Evolutionary conservation across 2,888 invertebrate genomes (phyloP).

Genomic region (Alviniconcha strummeri): DNA sequence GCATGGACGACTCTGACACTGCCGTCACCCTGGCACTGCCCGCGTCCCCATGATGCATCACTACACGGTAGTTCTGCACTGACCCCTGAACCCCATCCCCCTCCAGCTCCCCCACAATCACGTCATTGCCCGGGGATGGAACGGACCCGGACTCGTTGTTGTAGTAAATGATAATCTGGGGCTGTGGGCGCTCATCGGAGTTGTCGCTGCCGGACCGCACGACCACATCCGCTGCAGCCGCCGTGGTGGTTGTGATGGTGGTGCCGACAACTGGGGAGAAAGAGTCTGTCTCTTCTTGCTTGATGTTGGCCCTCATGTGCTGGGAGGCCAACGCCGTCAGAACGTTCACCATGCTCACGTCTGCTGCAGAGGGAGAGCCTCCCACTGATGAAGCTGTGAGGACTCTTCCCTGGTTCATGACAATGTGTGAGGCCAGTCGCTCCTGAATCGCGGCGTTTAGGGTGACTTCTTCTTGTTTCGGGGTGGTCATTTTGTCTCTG

Average conservation of each 20-base stretch:
- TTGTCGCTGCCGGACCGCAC: neutral
- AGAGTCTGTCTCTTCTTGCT: neutral
- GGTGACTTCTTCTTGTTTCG: conserved; percentile 7
- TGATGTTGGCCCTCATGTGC: conserved; percentile 44
- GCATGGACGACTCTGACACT: neutral
- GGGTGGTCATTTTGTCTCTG: neutral
- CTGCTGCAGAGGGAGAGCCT: neutral
- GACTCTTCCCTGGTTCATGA: conserved; percentile 18
- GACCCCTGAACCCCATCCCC: conserved; percentile 26
- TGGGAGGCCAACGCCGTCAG: conserved; percentile 61
- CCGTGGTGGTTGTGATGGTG: neutral
- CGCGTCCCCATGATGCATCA: conserved; percentile 32
- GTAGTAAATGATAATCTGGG: conserved; percentile 48
- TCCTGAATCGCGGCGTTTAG: conserved; percentile 17
- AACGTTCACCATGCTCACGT: conserved; percentile 61
- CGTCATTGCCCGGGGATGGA: conserved; percentile 43
- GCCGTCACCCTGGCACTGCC: conserved; percentile 9
- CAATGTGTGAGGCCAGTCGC: conserved; percentile 15
- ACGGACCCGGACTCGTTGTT: conserved; percentile 37
- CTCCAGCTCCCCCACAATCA: conserved; percentile 43
- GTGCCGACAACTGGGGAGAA: conserved; percentile 16
- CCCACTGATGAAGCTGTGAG: neutral
- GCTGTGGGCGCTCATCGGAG: conserved; percentile 30
- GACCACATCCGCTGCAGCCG: neutral
- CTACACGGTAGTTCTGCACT: conserved; percentile 27